Evolutionary conservation across 2,113 vertebrate genomes (phyloP).

Genomic region (Addax nasomaculatus): DNA sequence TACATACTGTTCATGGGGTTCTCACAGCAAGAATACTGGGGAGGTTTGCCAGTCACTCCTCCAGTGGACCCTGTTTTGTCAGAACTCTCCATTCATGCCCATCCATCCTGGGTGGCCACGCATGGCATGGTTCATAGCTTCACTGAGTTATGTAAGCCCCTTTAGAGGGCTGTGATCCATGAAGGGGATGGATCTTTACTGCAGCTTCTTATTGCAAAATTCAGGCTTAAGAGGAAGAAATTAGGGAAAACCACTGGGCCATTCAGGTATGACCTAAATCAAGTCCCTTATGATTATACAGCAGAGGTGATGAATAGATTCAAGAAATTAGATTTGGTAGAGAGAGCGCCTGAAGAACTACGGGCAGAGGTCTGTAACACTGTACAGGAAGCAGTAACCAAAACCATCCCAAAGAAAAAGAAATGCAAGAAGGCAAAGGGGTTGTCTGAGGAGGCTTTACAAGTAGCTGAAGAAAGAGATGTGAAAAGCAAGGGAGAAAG

Average conservation of each 20-base stretch:
- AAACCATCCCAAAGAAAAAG: not conserved
- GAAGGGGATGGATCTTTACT: not conserved
- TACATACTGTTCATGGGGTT: not conserved
- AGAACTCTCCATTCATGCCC: not conserved
- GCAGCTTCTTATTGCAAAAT: not conserved
- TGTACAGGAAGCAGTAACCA: not conserved
- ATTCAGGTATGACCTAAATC: not conserved
- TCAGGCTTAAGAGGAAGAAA: not conserved
- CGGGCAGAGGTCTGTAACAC: rapidly evolving
- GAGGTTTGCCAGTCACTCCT: not conserved
- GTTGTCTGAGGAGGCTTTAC: not conserved
- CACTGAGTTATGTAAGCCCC: rapidly evolving
- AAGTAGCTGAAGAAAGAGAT: not conserved
- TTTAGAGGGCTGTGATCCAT: not conserved
- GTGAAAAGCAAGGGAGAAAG: not conserved
- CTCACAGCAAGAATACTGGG: not conserved
- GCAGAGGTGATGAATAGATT: not conserved
- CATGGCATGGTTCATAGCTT: not conserved
- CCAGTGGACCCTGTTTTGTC: not conserved
- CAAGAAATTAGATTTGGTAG: not conserved
- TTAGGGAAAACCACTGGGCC: not conserved
- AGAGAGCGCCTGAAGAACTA: not conserved
- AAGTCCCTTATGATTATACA: not conserved
- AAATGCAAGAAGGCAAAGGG: not conserved
- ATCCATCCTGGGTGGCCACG: not conserved